Evolutionary conservation across 2,888 invertebrate species (phyloP), one percentile per base, ranked within the genome.

Genomic region (Lepidochrysops patricia): DNA sequence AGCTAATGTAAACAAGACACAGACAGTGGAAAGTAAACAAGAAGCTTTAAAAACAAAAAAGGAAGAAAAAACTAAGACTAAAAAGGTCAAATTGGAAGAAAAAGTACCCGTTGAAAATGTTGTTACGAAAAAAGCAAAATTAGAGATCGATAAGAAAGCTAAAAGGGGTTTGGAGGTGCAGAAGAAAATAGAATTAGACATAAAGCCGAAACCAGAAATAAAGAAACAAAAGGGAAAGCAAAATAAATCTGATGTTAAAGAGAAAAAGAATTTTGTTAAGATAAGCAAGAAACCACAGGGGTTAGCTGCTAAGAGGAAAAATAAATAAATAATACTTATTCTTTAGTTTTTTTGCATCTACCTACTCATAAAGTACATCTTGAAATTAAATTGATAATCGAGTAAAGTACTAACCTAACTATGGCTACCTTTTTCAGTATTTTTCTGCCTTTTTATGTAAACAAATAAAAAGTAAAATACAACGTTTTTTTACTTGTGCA

Each of bases 221-320:
- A 60, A 62, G 37, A 26, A 43, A 54, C 32, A 13, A 49, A 59
- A 32, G 49, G 57, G 54, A 23, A 61, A 70, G 26, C 77, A 77
- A 49, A 64, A 78, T 65, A 68, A 72, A 43, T 71, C 75, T 32
- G 79, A 79, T 61, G 74, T 80, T 1, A 77, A 79, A 60, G 27
- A 52, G 9, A 19, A 29, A 54, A 32, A 54, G 32, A 74, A 82
- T 48, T 86, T 81, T 58, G 79, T 85, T 62, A 61, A 60, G 68
- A 68, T 29, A 66, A 65, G 0, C 61, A 66, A 37, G 65, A 65
- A 50, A 70, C 66, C 43, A 71, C 67, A 61, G 67, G 67, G 50
- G 68, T 61, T 52, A 66, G 62, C 59, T 64, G 35, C 29, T 25
- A 63, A 34, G 37, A 60, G 19, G 35, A 57, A 50, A 57, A 58